A percentile compares a stretch with the other conserved stretches of the same genome.
These are phyloP conservation scores for Carlito syrichta DNA, from an alignment of 2,113 vertebrate species.

Conservation along the genomic window DNA sequence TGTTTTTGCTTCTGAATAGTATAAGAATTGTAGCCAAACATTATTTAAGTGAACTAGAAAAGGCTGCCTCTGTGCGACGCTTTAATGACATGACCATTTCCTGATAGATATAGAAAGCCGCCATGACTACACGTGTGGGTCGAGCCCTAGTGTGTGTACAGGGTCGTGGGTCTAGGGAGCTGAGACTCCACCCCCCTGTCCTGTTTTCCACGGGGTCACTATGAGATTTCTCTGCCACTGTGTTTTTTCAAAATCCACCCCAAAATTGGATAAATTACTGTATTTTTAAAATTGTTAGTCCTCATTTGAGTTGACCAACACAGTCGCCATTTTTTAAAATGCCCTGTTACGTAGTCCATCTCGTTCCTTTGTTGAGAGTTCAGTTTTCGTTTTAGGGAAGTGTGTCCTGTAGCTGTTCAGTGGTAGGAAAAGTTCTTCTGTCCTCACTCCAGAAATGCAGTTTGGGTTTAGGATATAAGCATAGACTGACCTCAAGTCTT, in stretches of 20 bases:
- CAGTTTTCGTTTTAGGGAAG: conserved; percentile 7
- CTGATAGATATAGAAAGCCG: neutral
- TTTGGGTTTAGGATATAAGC: neutral
- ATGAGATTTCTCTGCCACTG: neutral
- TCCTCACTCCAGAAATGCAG: neutral
- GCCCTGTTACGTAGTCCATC: neutral
- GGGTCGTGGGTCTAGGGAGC: neutral
- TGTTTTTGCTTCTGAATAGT: neutral
- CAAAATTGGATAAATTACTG: neutral
- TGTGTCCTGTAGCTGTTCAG: neutral
- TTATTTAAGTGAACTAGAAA: neutral
- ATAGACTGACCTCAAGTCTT: neutral
- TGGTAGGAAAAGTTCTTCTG: neutral
- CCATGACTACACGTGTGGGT: neutral
- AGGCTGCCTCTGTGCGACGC: neutral
- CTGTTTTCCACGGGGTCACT: neutral
- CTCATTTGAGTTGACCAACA: neutral
- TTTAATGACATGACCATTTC: neutral
- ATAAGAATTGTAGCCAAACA: neutral
- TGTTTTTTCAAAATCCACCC: neutral
- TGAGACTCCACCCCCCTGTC: neutral
- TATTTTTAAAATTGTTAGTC: neutral
- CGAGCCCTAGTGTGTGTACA: neutral
- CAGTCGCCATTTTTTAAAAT: neutral
- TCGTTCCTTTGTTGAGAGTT: neutral